Conservation (phyloP, 2,113 vertebrate genomes). For the Vicugna pacos region DNA sequence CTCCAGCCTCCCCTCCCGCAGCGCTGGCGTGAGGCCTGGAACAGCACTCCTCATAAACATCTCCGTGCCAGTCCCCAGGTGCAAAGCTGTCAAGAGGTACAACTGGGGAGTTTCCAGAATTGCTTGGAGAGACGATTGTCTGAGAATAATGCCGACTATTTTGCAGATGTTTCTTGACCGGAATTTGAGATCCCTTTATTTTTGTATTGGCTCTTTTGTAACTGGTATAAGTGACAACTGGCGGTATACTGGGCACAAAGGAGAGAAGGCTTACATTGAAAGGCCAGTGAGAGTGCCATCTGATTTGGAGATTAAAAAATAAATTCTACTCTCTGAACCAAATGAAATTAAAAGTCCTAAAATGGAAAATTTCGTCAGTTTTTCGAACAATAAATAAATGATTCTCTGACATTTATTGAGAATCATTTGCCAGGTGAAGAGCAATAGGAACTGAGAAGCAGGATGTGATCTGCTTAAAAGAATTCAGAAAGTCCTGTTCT, state of each 20-base stretch:
- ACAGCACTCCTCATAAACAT: conserved; percentile 56
- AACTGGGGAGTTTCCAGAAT: conserved; percentile 19
- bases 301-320: background rate
- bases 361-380: background rate
- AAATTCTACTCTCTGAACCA: conserved; percentile 2
- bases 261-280: background rate
- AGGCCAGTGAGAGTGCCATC: background rate
- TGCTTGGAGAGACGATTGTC: background rate
- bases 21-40: background rate
- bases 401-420: background rate
- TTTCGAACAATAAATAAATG: background rate
- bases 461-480: background rate
- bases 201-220: conserved; percentile 1
- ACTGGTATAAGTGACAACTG: background rate
- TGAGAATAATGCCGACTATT: background rate
- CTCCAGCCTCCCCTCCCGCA: background rate
- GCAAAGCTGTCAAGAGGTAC: conserved; percentile 38
- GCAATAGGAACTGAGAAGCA: background rate
- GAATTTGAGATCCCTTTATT: conserved; percentile 32
- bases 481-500: background rate
- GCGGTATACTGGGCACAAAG: background rate
- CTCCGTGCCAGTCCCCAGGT: background rate
- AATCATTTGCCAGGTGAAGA: background rate
- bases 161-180: conserved; percentile 33
- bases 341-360: background rate